phyloP scores from a whole-genome alignment of 2,888 invertebrate genomes.

The Esperia sulphurella region DNA sequence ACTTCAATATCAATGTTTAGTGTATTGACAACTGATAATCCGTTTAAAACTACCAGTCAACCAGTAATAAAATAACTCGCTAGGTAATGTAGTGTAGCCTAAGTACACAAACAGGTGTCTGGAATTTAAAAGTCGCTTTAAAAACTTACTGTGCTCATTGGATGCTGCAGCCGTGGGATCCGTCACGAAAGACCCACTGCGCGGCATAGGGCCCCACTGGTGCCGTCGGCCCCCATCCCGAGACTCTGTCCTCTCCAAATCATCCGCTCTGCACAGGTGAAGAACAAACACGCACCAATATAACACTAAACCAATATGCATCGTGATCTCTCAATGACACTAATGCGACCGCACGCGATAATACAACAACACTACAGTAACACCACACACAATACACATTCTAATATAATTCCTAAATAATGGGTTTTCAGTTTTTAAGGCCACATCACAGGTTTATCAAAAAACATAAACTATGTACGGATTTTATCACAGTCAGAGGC shows the following conservation, averaged over 20 bases:
- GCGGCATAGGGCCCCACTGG: slow-evolving; percentile 63
- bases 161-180: slow-evolving; percentile 52
- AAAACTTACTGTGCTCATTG: slow-evolving; percentile 70
- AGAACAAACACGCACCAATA: slow-evolving; percentile 75
- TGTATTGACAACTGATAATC: too few species aligned
- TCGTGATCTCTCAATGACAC: slow-evolving; percentile 71
- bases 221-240: slow-evolving; percentile 60
- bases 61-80: too few species aligned
- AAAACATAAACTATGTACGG: slow-evolving; percentile 50
- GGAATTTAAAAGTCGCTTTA: slow-evolving; percentile 36
- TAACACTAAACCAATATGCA: slow-evolving; percentile 74
- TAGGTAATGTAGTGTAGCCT: neutral
- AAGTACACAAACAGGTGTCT: slow-evolving; percentile 58
- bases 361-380: slow-evolving; percentile 50
- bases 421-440: slow-evolving; percentile 45
- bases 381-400: slow-evolving; percentile 65
- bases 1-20: neutral
- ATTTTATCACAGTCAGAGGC: slow-evolving; percentile 29
- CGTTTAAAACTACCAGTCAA: too few species aligned
- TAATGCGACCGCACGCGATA: slow-evolving; percentile 50
- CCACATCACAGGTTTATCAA: slow-evolving; percentile 60
- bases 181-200: slow-evolving; percentile 56
- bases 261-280: slow-evolving; percentile 70
- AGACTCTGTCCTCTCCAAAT: slow-evolving; percentile 68
- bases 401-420: slow-evolving; percentile 47